A percentile compares a stretch with the other conserved stretches of the same genome.
Evolutionary conservation across 2,797 vertebrate genomes (phyloP).

Genomic region (Sandelia bainsii): DNA sequence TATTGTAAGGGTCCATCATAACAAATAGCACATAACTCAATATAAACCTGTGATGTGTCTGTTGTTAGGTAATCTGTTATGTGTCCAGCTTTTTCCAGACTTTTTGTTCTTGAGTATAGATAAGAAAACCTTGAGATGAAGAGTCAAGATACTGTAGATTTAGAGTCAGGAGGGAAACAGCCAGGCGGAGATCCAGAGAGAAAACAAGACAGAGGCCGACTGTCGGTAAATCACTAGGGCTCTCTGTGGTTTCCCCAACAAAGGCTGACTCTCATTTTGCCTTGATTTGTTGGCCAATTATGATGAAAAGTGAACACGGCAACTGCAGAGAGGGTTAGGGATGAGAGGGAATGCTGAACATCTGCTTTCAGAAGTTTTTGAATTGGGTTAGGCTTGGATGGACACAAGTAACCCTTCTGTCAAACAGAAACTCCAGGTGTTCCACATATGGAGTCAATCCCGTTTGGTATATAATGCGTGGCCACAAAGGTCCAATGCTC

Average conservation of each 20-base stretch:
- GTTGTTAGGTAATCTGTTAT: conserved; percentile 48
- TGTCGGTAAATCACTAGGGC: conserved; percentile 37
- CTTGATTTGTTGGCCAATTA: conserved; percentile 70
- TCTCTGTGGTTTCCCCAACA: conserved; percentile 52
- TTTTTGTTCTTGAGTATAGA: conserved; percentile 58
- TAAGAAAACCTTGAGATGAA: conserved; percentile 50
- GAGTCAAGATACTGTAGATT: conserved; percentile 51
- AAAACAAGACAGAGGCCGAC: conserved; percentile 20
- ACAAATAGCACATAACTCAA: neutral
- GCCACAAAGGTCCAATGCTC: conserved; percentile 15
- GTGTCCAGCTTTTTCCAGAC: conserved; percentile 27
- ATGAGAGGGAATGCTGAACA: conserved; percentile 52
- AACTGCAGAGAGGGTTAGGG: conserved; percentile 38
- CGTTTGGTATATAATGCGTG: conserved; percentile 29
- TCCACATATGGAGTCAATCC: conserved; percentile 57
- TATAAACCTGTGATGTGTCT: conserved; percentile 24
- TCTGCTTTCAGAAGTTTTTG: conserved; percentile 56
- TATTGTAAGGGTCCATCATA: conserved; percentile 6
- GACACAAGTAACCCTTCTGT: conserved; percentile 54
- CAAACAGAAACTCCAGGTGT: conserved; percentile 67
- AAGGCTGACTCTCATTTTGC: conserved; percentile 59
- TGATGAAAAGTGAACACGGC: conserved; percentile 48
- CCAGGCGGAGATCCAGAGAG: conserved; percentile 34
- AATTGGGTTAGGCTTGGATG: conserved; percentile 31
- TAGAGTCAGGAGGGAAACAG: conserved; percentile 41